Evolutionary conservation across 2,888 invertebrate genomes (phyloP), one percentile per base, ranked within the genome.

Genomic region (Phania funesta): DNA sequence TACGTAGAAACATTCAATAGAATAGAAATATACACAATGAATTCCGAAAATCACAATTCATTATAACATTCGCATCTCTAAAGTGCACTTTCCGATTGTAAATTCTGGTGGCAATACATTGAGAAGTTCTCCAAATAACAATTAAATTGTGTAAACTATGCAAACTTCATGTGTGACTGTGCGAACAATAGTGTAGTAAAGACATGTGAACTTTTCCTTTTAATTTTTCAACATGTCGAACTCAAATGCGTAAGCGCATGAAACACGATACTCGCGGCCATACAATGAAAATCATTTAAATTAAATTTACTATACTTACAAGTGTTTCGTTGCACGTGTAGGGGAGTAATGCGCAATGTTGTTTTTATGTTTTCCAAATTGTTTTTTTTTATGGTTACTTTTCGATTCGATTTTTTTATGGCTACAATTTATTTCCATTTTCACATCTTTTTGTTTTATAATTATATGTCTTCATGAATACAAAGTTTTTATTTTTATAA

Each of bases 311-410:
- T 71, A 46, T 48, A 32, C 71, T 76, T 78, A 73, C 1, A 13
- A 11, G 3, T 64, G 35, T 48, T 32, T 46, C 9, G 32, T n/a
- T 13, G 9, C 41, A 74, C 74, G 77, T 78, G 78, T 74, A 70
- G 78, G 74, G 78, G 74, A 82, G 77, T 78, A 74, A 82, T 74
- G 74, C 73, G 74, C 81, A 77, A 64, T 81, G 81, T 81, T 77
- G 81, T 81, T 78, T 81, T 68, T 54, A 64, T 62, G 62, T 81
- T 73, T 81, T 77, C 35, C 22, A 58, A 18, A 22, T 24, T 67
- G 52, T 54, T 38, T 9, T 4, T 32, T 38, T n/a, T n/a, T n/a
- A n/a, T n/a, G 20, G 38, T 78, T 74, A 74, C 68, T 77, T 68
- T 82, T 74, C 56, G 62, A 56, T 62, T 68, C 67, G 64, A 80